Evolutionary conservation across 2,888 invertebrate genomes (phyloP).

Genomic region (Drosophila diplacantha): DNA sequence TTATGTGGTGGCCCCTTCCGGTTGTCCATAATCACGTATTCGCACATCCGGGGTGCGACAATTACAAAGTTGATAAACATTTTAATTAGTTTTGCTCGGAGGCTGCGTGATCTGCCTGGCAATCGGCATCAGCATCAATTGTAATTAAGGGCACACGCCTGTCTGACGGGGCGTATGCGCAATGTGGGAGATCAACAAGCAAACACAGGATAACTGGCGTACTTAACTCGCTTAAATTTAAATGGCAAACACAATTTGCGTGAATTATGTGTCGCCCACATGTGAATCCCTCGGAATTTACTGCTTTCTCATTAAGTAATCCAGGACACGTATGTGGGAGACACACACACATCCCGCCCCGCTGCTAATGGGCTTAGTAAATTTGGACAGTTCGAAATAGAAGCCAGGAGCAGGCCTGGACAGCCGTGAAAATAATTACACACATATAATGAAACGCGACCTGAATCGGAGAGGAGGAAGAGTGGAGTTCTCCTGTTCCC

Average conservation of each 20-base stretch:
- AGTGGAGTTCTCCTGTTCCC: not conserved
- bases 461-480: slow-evolving; percentile 32
- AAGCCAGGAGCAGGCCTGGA: slow-evolving; percentile 30
- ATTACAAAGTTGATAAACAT: slow-evolving; percentile 69
- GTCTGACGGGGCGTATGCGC: slow-evolving; percentile 50
- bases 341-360: slow-evolving; percentile 7
- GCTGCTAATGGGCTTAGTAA: slow-evolving; percentile 57
- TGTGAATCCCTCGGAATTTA: slow-evolving; percentile 48
- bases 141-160: slow-evolving; percentile 49
- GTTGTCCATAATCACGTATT: slow-evolving; percentile 36
- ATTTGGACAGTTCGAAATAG: slow-evolving; percentile 31
- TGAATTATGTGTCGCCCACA: slow-evolving; percentile 58
- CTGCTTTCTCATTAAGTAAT: slow-evolving; percentile 50
- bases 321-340: slow-evolving; percentile 52
- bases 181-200: slow-evolving; percentile 36
- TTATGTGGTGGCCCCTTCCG: not conserved
- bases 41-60: slow-evolving; percentile 46
- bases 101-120: slow-evolving; percentile 51
- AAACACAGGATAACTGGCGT: slow-evolving; percentile 13
- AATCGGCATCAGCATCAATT: slow-evolving; percentile 61
- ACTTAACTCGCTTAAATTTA: slow-evolving; percentile 63
- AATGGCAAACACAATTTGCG: slow-evolving; percentile 59
- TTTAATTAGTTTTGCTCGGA: slow-evolving; percentile 63
- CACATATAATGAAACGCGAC: slow-evolving; percentile 63
- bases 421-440: slow-evolving; percentile 65